Percentiles rank a stretch among this genome's conserved stretches.
Evolutionary conservation across 2,888 invertebrate species (phyloP).

Genomic region (Achlya flavicornis): DNA sequence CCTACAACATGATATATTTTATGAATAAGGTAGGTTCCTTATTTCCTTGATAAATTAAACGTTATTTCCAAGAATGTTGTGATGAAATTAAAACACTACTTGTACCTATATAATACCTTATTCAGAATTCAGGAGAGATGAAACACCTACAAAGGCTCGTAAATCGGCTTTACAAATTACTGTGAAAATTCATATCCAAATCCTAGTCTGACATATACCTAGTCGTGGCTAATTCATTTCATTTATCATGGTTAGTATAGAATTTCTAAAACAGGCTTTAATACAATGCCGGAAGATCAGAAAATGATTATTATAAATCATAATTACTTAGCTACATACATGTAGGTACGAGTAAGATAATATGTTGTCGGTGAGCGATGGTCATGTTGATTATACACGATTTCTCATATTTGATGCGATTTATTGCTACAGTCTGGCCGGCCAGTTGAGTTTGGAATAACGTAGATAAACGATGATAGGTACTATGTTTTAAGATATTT

Average conservation of each 20-base stretch:
- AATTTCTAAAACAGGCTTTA: conserved; percentile 4
- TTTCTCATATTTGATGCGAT: conserved; percentile 5
- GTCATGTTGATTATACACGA: conserved; percentile 3
- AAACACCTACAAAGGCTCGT: not conserved
- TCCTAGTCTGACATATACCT: conserved; percentile 1
- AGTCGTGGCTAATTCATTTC: not conserved
- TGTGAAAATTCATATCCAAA: not conserved
- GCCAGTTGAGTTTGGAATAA: conserved; percentile 1
- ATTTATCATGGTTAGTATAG: conserved; percentile 1
- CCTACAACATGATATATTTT: not conserved
- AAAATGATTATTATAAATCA: conserved; percentile 4
- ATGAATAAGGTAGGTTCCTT: not conserved
- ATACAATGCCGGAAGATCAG: not conserved
- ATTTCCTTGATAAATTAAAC: not conserved
- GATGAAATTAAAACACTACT: not conserved
- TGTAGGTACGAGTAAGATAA: not conserved
- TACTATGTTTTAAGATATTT: not conserved
- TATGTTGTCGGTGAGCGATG: conserved; percentile 4
- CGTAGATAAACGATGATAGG: not conserved
- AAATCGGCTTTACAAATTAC: conserved; percentile 2
- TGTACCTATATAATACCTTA: not conserved
- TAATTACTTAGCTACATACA: not conserved
- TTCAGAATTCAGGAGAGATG: not conserved
- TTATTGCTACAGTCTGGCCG: not conserved
- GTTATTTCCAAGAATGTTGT: not conserved